A percentile compares a stretch with the other conserved stretches of the same genome.
Conservation (phyloP, 92 coral and sea anemone species). For the Phymanthus crucifer region DNA sequence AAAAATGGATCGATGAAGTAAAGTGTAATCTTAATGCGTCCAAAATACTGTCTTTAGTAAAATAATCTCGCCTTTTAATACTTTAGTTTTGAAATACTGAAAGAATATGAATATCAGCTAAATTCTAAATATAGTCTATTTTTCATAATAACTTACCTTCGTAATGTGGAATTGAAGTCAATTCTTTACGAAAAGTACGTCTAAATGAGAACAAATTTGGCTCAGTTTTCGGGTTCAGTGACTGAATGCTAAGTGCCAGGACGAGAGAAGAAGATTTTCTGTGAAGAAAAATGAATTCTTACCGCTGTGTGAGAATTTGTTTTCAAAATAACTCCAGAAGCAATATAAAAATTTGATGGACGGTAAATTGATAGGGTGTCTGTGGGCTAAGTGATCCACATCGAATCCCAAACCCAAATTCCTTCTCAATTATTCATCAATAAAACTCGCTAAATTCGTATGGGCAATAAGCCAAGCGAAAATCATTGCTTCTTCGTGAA, state of each 20-base stretch:
- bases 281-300: not conserved
- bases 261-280: not conserved
- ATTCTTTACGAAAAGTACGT: not conserved
- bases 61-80: no score
- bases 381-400: not conserved
- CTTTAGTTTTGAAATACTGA: no score
- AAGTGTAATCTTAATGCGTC: no score
- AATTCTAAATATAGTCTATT: no score
- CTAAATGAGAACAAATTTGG: not conserved
- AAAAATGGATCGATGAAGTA: no score
- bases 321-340: slow-evolving; percentile 9
- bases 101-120: no score
- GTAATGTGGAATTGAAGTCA: not conserved
- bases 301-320: slow-evolving; percentile 1
- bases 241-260: not conserved
- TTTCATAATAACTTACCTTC: no score
- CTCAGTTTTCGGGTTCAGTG: not conserved
- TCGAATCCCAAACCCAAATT: not conserved
- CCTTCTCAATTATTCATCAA: not conserved
- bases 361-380: slow-evolving; percentile 2
- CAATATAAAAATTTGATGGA: slow-evolving; percentile 19
- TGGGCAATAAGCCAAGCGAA: not conserved
- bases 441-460: not conserved
- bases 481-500: not conserved
- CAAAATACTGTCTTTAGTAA: no score